Percentiles rank a stretch among this genome's conserved stretches.
These are phyloP conservation scores for Girardinus metallicus DNA, from an alignment of 2,797 vertebrate species.

Conservation along the genomic window DNA sequence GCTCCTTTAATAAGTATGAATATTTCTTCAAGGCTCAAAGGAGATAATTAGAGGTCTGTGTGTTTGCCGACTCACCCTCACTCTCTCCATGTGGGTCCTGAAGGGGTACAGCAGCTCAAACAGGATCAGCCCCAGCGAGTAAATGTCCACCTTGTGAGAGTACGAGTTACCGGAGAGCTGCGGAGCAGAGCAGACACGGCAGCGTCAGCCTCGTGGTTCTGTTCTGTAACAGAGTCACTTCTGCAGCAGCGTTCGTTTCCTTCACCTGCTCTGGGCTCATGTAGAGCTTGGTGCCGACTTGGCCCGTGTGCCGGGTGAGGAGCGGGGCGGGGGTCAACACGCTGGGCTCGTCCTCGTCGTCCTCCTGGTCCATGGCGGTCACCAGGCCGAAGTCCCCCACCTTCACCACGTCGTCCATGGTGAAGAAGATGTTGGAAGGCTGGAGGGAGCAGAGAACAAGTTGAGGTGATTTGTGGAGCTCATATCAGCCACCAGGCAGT, in stretches of 20 bases:
- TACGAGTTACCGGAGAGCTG: slow-evolving; percentile 96
- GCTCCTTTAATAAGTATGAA: not conserved
- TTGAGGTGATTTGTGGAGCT: not conserved
- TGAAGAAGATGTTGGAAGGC: slow-evolving; percentile 99
- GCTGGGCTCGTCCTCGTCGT: slow-evolving; percentile 90
- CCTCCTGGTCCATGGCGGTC: slow-evolving; percentile 98
- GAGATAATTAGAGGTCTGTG: not conserved
- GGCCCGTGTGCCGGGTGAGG: slow-evolving; percentile 94
- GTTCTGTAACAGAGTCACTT: not conserved
- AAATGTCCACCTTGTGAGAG: slow-evolving; percentile 99
- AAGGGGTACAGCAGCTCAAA: slow-evolving; percentile 97
- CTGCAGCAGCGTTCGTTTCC: not conserved
- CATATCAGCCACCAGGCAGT: no score
- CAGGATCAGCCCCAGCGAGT: slow-evolving; percentile 96
- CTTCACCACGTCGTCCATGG: slow-evolving; percentile 96
- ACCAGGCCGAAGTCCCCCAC: slow-evolving; percentile 98
- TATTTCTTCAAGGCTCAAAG: not conserved
- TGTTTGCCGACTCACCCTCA: slow-evolving; percentile 83
- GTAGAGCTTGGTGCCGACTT: slow-evolving; percentile 98
- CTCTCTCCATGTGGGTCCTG: slow-evolving; percentile 97
- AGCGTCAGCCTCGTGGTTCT: no score
- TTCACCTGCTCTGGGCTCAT: slow-evolving; percentile 98
- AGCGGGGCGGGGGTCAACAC: slow-evolving; percentile 91
- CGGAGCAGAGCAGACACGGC: not conserved
- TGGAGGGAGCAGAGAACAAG: slow-evolving; percentile 48